phyloP scores from a whole-genome alignment of 2,888 invertebrate genomes.

The Lithosia quadra region DNA sequence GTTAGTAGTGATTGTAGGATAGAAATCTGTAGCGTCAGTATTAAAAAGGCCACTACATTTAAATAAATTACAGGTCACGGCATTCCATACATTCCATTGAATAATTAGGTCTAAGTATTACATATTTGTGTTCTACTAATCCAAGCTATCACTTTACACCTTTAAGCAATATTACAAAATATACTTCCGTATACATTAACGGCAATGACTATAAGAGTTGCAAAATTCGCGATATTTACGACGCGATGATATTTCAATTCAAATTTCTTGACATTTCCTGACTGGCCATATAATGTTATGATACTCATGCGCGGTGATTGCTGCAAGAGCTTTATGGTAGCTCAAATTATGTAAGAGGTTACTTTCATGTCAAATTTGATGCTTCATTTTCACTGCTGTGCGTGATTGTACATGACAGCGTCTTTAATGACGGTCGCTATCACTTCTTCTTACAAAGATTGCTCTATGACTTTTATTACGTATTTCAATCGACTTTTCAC shows the following conservation, averaged over 20 bases:
- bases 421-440: not conserved
- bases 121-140: constrained; percentile 1
- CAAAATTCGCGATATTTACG: constrained; percentile 16
- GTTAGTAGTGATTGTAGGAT: too few species aligned
- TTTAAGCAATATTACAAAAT: constrained; percentile 12
- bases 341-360: constrained; percentile 41
- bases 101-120: not conserved
- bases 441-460: not conserved
- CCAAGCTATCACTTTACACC: constrained; percentile 3
- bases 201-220: constrained; percentile 27
- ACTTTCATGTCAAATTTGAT: constrained; percentile 43
- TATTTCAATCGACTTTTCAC: not conserved
- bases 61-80: not conserved
- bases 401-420: constrained; percentile 23
- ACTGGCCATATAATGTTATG: constrained; percentile 25
- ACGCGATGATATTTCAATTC: constrained; percentile 26
- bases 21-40: too few species aligned
- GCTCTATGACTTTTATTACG: not conserved
- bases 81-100: not conserved
- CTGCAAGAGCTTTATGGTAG: constrained; percentile 17
- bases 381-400: constrained; percentile 29
- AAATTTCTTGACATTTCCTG: constrained; percentile 44
- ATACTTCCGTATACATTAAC: constrained; percentile 41
- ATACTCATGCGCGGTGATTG: constrained; percentile 31
- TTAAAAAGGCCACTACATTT: too few species aligned